Conservation (phyloP, 2,113 vertebrate genomes). For the Macaca nemestrina region DNA sequence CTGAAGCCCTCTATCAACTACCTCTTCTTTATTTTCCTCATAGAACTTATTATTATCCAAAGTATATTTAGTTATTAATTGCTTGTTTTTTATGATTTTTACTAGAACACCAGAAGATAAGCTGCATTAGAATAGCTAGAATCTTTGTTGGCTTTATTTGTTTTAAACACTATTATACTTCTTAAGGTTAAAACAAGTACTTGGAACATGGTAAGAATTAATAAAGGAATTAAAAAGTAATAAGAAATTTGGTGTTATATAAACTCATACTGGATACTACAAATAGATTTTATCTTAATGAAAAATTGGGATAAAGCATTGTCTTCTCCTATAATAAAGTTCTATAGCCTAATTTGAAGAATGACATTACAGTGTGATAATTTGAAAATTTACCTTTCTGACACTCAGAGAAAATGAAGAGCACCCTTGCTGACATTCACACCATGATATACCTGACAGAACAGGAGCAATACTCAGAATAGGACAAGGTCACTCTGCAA, state of each 20-base stretch:
- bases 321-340: not conserved
- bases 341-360: not conserved
- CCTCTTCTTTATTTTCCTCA: not conserved
- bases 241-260: not conserved
- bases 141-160: not conserved
- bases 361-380: not conserved
- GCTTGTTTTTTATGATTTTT: not conserved
- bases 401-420: not conserved
- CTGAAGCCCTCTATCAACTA: not conserved
- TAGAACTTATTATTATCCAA: not conserved
- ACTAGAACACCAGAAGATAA: not conserved
- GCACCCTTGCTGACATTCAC: not conserved
- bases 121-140: not conserved
- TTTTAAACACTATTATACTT: not conserved
- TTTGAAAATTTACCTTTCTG: not conserved
- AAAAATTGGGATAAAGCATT: not conserved
- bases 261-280: not conserved
- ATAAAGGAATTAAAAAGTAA: not conserved
- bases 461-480: not conserved
- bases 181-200: not conserved
- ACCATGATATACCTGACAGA: not conserved
- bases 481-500: not conserved
- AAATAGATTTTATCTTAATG: not conserved
- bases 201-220: not conserved
- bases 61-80: not conserved